A percentile compares a stretch with the other conserved stretches of the same genome.
phyloP scores from a whole-genome alignment of 2,888 invertebrate genomes.

The Athalia cordata region DNA sequence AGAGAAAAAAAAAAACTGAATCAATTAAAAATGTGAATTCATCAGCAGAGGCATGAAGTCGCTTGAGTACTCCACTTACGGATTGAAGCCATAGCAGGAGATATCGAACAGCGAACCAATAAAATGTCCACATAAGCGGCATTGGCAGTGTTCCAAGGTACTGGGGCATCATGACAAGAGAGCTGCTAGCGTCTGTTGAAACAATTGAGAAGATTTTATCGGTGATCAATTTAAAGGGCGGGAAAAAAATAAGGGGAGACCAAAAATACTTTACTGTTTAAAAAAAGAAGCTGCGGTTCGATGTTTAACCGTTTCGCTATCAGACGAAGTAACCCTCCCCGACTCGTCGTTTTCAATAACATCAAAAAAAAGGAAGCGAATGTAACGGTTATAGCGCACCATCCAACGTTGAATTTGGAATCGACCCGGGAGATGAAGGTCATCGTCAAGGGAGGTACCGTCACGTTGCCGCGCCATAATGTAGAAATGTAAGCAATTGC shows the following conservation, averaged over 20 bases:
- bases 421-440: slow-evolving; percentile 17
- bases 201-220: not conserved
- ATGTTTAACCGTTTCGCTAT: slow-evolving; percentile 8
- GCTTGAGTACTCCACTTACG: not conserved
- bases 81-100: slow-evolving; percentile 20
- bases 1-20: not conserved
- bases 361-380: not conserved
- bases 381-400: slow-evolving; percentile 4
- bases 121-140: slow-evolving; percentile 39
- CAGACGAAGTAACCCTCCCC: not conserved
- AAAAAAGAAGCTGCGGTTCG: not conserved
- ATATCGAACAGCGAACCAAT: slow-evolving; percentile 35
- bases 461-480: slow-evolving; percentile 24
- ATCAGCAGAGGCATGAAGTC: not conserved
- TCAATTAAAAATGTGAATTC: not conserved
- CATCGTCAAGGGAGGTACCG: slow-evolving; percentile 20
- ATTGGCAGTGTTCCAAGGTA: slow-evolving; percentile 28
- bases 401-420: slow-evolving; percentile 11
- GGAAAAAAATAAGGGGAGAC: too few species aligned
- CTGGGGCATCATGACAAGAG: slow-evolving; percentile 26
- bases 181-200: slow-evolving; percentile 5
- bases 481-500: slow-evolving; percentile 12
- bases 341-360: not conserved
- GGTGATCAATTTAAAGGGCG: not conserved
- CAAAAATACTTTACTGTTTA: not conserved